Base-by-base conservation (phyloP, 2,888 invertebrate species). In the Amphiduros pacificus region DNA sequence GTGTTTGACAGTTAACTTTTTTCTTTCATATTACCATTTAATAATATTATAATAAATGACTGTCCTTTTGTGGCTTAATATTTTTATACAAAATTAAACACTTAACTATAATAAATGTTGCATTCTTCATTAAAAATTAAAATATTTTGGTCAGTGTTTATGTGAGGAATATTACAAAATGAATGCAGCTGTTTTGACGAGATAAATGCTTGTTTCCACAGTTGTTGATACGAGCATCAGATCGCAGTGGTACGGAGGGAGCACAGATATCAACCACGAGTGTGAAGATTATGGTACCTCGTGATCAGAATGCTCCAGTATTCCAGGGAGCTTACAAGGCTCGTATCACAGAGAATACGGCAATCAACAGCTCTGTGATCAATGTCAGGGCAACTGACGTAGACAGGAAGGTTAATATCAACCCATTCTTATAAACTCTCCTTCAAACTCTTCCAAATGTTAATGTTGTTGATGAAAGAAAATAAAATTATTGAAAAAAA, bases 231-330 rank as follows among this genome's bases (percentile, higher is more conserved):
- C 41, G 54, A 31, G 66, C 66, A 11, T 57, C 62, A 14, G 62
- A 61, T 48, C 48, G 54, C 11, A 17, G 32, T 20, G 56, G 50
- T 14, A 50, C 32, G 11, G 50, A 57, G 17, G 57, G 56, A 28
- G 58, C 50, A 26, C 62, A 61, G 41, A 36, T 58, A n/a, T 50
- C 58, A 17, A 60, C 60, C 4, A 71, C 68, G 4, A 32, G 60
- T 9, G 70, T 77, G 3, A 65, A 53, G 20, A 72, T 79, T 9
- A 67, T 55, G 48, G 79, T 80, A n/a, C 65, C 68, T 0, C 63
- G 78, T 28, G 77, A 77, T 51, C 44, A 60, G 14, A 54, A 20
- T n/a, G 36, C 41, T 17, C 77, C 78, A 9, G 51, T 32, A 2
- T 77, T 75, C 44, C 28, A 14, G n/a, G 53, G 55, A 24, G 24